A percentile compares a stretch with the other conserved stretches of the same genome.
These are phyloP conservation scores for Pristionchus maxplancki DNA, from an alignment of 2,888 invertebrate species.

Conservation along the genomic window DNA sequence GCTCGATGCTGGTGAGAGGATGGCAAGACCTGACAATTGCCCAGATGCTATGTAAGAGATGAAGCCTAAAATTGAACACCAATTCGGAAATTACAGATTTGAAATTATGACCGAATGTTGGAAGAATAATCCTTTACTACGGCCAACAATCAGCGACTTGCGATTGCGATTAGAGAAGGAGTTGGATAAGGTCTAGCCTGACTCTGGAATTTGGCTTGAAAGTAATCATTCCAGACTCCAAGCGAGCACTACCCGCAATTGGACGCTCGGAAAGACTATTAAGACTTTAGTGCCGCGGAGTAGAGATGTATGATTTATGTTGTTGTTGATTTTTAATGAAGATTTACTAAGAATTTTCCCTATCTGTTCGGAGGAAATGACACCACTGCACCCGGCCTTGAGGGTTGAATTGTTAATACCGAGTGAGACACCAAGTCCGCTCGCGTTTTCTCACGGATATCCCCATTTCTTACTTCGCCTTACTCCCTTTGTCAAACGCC, in stretches of 20 bases:
- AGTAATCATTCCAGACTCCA: not conserved
- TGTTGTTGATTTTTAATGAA: not conserved
- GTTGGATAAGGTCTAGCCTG: conserved; percentile 52
- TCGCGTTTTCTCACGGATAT: no score
- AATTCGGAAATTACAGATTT: not conserved
- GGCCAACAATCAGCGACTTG: not conserved
- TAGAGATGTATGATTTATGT: not conserved
- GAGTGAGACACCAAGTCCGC: no score
- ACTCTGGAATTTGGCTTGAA: not conserved
- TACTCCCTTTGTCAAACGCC: no score
- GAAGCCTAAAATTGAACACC: no score
- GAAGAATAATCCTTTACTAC: not conserved
- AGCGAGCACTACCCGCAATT: conserved; percentile 1
- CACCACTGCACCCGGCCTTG: no score
- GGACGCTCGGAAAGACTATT: not conserved
- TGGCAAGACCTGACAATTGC: conserved; percentile 3
- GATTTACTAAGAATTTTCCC: no score
- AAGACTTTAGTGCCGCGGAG: not conserved
- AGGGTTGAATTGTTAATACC: no score
- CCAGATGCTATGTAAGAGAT: not conserved
- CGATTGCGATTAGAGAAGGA: not conserved
- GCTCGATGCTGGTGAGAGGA: not conserved
- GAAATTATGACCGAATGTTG: not conserved
- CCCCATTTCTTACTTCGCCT: no score
- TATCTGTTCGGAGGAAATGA: no score